phyloP scores from a whole-genome alignment of 2,797 vertebrate species.

The Coccyzus lansbergi region DNA sequence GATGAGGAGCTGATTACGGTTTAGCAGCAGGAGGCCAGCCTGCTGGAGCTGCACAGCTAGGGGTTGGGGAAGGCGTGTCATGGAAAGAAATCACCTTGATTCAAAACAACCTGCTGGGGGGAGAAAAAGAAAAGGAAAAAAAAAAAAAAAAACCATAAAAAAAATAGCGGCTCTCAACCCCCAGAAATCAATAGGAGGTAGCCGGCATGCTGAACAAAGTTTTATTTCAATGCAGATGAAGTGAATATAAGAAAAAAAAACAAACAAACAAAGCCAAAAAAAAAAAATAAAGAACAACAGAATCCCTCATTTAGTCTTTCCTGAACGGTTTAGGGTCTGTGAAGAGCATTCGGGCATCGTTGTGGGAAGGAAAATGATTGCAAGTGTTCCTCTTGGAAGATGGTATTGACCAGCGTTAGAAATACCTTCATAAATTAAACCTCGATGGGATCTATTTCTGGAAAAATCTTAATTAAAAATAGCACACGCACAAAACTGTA shows the following conservation, averaged over 20 bases:
- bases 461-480: conserved; percentile 56
- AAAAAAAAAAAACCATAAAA: too few species aligned
- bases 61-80: not conserved
- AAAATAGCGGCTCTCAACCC: not conserved
- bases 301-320: not conserved
- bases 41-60: not conserved
- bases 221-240: not conserved
- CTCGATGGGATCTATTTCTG: conserved; percentile 21
- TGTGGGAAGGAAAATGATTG: not conserved
- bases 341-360: not conserved
- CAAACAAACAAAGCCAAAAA: not conserved
- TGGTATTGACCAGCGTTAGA: not conserved
- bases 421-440: conserved; percentile 25
- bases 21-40: not conserved
- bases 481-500: not conserved
- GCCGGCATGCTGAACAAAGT: not conserved
- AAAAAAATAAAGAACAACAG: not conserved
- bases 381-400: not conserved
- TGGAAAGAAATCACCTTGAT: not conserved
- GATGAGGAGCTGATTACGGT: too few species aligned
- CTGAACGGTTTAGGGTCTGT: not conserved
- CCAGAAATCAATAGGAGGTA: not conserved
- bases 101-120: not conserved
- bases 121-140: too few species aligned
- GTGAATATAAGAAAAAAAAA: not conserved